Evolutionary conservation across 2,888 invertebrate species (phyloP).

Genomic region (Drosophila ochracea): DNA sequence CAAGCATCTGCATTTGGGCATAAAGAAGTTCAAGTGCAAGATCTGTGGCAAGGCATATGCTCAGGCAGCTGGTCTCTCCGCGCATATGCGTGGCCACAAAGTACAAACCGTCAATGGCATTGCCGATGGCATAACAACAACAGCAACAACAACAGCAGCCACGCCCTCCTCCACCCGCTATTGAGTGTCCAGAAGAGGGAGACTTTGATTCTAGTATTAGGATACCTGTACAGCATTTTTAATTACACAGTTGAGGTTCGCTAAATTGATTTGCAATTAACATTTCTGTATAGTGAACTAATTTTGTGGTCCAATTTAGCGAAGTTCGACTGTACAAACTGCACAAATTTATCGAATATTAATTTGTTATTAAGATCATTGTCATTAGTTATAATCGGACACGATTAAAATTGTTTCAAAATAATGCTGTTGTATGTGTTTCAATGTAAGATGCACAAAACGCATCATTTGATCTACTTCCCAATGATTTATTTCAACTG

Average conservation of each 20-base stretch:
- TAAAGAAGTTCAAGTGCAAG: conserved; percentile 82
- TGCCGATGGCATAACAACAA: background rate
- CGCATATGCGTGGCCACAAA: conserved; percentile 80
- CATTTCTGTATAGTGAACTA: background rate
- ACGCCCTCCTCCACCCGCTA: background rate
- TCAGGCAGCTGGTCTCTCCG: conserved; percentile 82
- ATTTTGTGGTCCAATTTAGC: background rate
- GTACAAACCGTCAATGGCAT: conserved; percentile 43
- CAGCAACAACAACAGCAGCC: background rate
- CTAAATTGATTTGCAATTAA: background rate
- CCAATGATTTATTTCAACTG: background rate
- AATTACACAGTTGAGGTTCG: background rate
- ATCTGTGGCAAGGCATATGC: conserved; percentile 80
- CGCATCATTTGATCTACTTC: background rate
- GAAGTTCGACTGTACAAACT: background rate
- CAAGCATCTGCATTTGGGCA: conserved; percentile 75
- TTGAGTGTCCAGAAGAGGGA: conserved; percentile 10
- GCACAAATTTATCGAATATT: background rate
- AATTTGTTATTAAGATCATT: background rate
- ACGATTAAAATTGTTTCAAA: background rate
- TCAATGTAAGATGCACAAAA: background rate
- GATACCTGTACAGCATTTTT: conserved; percentile 5
- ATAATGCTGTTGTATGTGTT: background rate
- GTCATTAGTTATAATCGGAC: conserved; percentile 2
- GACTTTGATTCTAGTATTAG: background rate